Base-by-base conservation (phyloP, 64 coral and sea anemone species). In the Stichodactyla mertensii region DNA sequence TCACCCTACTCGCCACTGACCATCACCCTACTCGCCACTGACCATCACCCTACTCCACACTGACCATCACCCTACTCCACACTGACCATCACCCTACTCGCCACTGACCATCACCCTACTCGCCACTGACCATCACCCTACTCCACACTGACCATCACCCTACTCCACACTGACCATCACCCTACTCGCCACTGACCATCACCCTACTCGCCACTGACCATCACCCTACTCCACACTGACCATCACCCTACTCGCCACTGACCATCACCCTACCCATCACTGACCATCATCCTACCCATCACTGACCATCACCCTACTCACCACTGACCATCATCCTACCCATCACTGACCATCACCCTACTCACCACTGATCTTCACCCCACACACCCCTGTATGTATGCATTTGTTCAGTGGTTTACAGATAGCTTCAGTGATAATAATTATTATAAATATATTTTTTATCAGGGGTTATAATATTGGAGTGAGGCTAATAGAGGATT, bases 381-480 rank as follows among this genome's bases (percentile, higher is more conserved):
- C 4, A 36, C 31, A 36, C 2, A 36, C 31, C 2, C 0, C 36
- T 45, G 36, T 45, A 45, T 45, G 36, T 45, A 45, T 45, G 36
- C 36, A 45, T 45, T 45, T 45, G 1, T 45, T 45, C 36, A 45
- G 36, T 45, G 36, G 3, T 45, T 45, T 45, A 45, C 36, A 45
- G 36, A 45, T 45, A 45, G 36, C 36, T 45, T 45, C 36, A 80
- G 36, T 15, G 7, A 8, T 8, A 80, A 28, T 18, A n/a, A 16
- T 56, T 83, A 54, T 54, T 52, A 10, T 54, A 52, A 52, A 54
- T 52, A 31, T 53, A 55, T 54, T 52, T 52, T 51, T 55, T 66
- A 16, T 20, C 77, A 98, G 95, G 95, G 95, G 95, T 26, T 94
- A 98, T 51, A 98, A 98, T 57, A 98, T 98, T 92, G 95, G 95